Evolutionary conservation across 2,113 vertebrate species (phyloP).

Genomic region (Menura novaehollandiae): DNA sequence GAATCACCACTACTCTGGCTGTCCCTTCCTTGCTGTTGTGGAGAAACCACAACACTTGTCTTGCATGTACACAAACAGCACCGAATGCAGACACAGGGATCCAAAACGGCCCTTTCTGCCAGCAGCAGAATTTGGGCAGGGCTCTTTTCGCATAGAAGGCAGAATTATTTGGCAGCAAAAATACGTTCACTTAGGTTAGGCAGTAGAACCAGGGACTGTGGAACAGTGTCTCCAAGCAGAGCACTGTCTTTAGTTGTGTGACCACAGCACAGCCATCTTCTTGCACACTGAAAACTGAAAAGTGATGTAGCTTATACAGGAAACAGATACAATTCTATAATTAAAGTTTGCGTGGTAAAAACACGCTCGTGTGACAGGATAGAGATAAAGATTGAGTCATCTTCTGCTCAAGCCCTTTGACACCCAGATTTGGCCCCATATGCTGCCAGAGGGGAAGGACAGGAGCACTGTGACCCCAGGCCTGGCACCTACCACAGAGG

Average conservation of each 20-base stretch:
- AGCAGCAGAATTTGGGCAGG: neutral
- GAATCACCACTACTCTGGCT: neutral
- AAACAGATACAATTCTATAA: neutral
- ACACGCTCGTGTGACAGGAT: no score
- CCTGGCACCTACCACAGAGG: conserved; percentile 80
- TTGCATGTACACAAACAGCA: neutral
- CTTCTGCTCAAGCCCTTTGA: neutral
- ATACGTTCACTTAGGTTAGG: neutral
- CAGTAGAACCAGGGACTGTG: neutral
- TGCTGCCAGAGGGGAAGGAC: neutral
- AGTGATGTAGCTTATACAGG: neutral
- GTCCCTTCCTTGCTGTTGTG: neutral
- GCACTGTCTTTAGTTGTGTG: neutral
- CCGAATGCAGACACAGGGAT: fast-evolving
- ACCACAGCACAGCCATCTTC: neutral
- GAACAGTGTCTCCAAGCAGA: neutral
- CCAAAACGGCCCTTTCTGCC: neutral
- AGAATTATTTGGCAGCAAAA: neutral
- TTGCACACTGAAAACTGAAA: neutral
- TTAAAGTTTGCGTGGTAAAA: neutral
- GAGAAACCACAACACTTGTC: neutral
- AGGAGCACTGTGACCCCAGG: neutral
- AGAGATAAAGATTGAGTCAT: neutral
- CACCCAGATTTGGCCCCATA: neutral
- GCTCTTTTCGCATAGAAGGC: neutral